Conservation (phyloP, 2,113 vertebrate genomes). For the Octodon degus region DNA sequence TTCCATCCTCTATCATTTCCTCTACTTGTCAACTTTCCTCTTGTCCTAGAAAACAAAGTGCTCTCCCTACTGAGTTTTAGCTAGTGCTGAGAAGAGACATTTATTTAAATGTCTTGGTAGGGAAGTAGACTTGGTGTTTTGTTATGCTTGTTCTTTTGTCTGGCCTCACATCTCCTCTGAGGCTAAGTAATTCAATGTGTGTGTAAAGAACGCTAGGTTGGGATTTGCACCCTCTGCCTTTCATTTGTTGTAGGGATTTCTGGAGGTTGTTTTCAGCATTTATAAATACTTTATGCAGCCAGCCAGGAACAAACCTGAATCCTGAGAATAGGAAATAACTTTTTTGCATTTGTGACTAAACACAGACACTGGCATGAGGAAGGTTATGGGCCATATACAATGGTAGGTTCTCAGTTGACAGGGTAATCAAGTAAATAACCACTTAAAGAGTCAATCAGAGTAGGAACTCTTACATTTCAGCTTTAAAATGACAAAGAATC, state of each 20-base stretch:
- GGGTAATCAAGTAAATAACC: not conserved
- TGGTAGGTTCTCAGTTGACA: not conserved
- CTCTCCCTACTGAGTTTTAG: not conserved
- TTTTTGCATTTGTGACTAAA: not conserved
- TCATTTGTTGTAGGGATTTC: not conserved
- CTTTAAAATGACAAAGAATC: not conserved
- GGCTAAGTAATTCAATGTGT: not conserved
- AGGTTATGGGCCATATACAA: not conserved
- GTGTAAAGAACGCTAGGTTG: not conserved
- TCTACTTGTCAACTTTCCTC: not conserved
- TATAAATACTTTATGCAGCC: not conserved
- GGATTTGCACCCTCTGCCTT: not conserved
- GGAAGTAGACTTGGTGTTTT: not conserved
- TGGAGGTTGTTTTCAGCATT: not conserved
- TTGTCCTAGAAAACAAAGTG: not conserved
- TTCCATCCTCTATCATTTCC: not conserved
- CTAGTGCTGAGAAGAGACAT: not conserved
- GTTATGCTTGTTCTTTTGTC: not conserved
- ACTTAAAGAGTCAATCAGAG: not conserved
- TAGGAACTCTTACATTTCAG: not conserved
- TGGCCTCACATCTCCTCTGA: not conserved
- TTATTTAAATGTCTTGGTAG: not conserved
- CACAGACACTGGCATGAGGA: not conserved
- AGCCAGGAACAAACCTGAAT: conserved; percentile 13
- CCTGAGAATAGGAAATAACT: not conserved